Base-by-base conservation (phyloP, 2,888 invertebrate genomes). In the Thalpophila matura region DNA sequence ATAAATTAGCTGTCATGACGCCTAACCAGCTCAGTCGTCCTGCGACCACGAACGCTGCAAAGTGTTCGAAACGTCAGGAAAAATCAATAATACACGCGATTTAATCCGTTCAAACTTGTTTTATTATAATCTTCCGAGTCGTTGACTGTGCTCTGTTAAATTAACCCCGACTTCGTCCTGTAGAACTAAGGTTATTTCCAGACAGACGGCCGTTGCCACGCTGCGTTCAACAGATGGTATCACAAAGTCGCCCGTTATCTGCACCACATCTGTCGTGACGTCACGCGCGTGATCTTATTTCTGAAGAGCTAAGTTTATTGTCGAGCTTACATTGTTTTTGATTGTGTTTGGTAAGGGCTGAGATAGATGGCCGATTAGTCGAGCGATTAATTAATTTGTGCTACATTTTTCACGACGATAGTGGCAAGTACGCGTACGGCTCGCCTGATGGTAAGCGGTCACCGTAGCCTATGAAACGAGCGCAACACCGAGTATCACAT, bases 201-300 rank as follows among this genome's bases (percentile, higher is more conserved):
- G 63, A 45, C n/a, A 18, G 53, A 33, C 24, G 24, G 49, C 18
- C 38, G 38, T 14, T 10, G 27, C 31, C 33, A 24, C 38, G 38
- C 12, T 10, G 27, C 31, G 38, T 14, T 5, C 4, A 16, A 31
- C 51, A 51, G 72, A 71, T 63, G 20, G 20, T 71, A 67, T 67
- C 67, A 38, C 50, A 59, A 47, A 65, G 61, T 35, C 22, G 12
- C 63, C 7, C 2, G 64, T 9, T 71, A 71, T 67, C 67, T 47
- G 29, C 12, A 0, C n/a, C 4, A 27, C 63, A 70, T 70, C 63
- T 40, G 63, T 71, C 67, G 71, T 37, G 63, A 46, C 24, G 63
- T 38, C 31, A 22, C 45, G 71, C 71, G 18, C 22, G 26, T 61
- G 12, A 16, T 29, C 42, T 18, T 43, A 35, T 26, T 47, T 26